Conservation (phyloP, 1,140 invertebrate species). For the Saccostrea echinata region DNA sequence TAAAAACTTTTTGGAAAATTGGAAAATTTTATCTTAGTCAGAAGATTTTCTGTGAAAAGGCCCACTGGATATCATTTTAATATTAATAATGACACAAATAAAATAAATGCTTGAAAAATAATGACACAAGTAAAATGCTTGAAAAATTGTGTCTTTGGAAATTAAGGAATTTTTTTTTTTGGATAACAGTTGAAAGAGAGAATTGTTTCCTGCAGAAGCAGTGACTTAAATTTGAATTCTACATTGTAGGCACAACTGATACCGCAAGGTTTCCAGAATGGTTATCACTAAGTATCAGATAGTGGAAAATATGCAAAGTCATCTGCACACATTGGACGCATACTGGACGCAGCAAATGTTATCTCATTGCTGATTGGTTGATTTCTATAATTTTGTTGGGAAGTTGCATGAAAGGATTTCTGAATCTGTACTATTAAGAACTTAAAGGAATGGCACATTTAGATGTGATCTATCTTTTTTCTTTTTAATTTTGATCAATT, state of each 20-base stretch:
- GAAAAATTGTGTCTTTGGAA: too few relatives aligned
- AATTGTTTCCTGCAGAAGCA: not conserved
- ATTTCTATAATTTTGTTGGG: not conserved
- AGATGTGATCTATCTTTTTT: conserved; percentile 29
- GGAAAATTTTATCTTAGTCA: too few relatives aligned
- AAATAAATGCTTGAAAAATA: too few relatives aligned
- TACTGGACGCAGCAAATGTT: conserved; percentile 17
- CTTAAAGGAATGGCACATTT: conserved; percentile 27
- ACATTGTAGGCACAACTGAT: conserved; percentile 27
- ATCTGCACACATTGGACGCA: conserved; percentile 25
- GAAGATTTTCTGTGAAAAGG: too few relatives aligned
- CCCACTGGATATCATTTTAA: too few relatives aligned
- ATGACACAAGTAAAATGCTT: too few relatives aligned
- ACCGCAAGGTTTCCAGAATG: conserved; percentile 43
- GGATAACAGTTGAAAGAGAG: too few relatives aligned
- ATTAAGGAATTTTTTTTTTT: too few relatives aligned
- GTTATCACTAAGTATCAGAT: conserved; percentile 25
- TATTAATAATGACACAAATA: too few relatives aligned
- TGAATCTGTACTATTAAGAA: not conserved
- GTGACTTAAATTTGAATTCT: not conserved
- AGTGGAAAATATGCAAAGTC: conserved; percentile 13
- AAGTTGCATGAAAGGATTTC: conserved; percentile 27
- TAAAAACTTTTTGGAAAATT: too few relatives aligned
- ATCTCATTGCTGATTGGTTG: conserved; percentile 24
- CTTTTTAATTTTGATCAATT: conserved; percentile 8